Percentiles rank a stretch among this genome's conserved stretches.
Evolutionary conservation across 2,888 invertebrate genomes (phyloP).

Genomic region (Eupithecia pulchellata): DNA sequence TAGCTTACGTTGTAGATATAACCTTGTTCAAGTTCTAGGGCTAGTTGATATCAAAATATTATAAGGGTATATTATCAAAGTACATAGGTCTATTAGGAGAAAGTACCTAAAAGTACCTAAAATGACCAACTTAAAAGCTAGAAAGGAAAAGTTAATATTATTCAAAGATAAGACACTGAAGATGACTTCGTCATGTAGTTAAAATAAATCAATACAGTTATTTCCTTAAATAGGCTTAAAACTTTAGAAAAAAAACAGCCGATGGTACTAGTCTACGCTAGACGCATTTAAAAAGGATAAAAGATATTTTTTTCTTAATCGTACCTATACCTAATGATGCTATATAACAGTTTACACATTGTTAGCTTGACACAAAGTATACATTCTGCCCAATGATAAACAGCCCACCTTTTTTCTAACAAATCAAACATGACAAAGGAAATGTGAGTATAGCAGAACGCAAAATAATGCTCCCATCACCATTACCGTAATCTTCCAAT

Average conservation of each 20-base stretch:
- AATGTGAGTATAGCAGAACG: constrained; percentile 25
- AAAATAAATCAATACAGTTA: neutral
- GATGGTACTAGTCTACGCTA: neutral
- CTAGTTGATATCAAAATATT: neutral
- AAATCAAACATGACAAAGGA: constrained; percentile 19
- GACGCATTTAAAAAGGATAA: neutral
- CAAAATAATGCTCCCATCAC: constrained; percentile 28
- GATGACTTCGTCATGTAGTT: too few relatives aligned
- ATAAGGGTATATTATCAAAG: neutral
- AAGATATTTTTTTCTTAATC: too few relatives aligned
- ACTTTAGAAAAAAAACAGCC: neutral
- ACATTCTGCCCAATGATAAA: neutral
- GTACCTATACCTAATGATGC: neutral
- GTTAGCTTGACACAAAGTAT: neutral
- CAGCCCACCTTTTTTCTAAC: constrained; percentile 8
- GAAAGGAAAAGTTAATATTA: neutral
- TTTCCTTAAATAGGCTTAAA: neutral
- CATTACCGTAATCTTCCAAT: constrained; percentile 31
- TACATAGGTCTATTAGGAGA: too few relatives aligned
- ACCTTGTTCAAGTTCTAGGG: neutral
- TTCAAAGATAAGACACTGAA: neutral
- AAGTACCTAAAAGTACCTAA: neutral
- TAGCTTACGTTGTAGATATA: neutral
- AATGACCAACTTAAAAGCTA: too few relatives aligned
- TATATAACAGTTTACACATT: neutral